phyloP scores from a whole-genome alignment of 64 coral and sea anemone species.

The Montipora sp. region DNA sequence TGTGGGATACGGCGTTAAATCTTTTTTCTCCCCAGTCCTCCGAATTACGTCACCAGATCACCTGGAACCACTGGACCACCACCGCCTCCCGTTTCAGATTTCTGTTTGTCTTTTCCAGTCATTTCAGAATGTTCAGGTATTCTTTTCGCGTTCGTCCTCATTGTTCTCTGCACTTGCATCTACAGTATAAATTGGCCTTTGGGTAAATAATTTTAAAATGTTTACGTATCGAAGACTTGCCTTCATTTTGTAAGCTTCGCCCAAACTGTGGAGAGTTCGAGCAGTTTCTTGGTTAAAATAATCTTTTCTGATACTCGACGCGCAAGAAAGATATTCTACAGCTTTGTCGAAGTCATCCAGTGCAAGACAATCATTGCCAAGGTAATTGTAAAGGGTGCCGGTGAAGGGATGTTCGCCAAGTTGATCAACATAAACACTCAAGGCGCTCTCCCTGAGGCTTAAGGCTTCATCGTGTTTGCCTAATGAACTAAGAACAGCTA shows the following conservation, averaged over 20 bases:
- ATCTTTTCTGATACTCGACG: conserved; percentile 24
- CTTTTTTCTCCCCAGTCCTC: too few relatives aligned
- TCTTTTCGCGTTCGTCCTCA: too few relatives aligned
- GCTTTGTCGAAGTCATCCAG: conserved; percentile 48
- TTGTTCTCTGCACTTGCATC: too few relatives aligned
- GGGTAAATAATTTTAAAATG: too few relatives aligned
- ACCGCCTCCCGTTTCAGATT: too few relatives aligned
- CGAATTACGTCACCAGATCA: too few relatives aligned
- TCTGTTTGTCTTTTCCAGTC: too few relatives aligned
- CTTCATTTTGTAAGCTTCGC: conserved; percentile 49
- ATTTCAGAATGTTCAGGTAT: too few relatives aligned
- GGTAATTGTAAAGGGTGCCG: conserved; percentile 54
- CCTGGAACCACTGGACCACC: too few relatives aligned
- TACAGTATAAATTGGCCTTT: too few relatives aligned
- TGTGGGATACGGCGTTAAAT: too few relatives aligned
- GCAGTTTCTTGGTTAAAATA: conserved; percentile 69
- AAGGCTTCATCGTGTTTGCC: neutral
- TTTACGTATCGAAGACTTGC: neutral
- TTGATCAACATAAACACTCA: conserved; percentile 24
- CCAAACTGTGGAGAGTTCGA: conserved; percentile 51
- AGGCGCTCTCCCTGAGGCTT: conserved; percentile 36
- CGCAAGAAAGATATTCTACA: conserved; percentile 10
- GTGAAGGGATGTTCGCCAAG: conserved; percentile 62
- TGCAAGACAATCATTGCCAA: conserved; percentile 63
- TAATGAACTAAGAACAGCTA: conserved; percentile 39